Evolutionary conservation across 2,797 vertebrate genomes (phyloP).

Genomic region (Picus viridis): DNA sequence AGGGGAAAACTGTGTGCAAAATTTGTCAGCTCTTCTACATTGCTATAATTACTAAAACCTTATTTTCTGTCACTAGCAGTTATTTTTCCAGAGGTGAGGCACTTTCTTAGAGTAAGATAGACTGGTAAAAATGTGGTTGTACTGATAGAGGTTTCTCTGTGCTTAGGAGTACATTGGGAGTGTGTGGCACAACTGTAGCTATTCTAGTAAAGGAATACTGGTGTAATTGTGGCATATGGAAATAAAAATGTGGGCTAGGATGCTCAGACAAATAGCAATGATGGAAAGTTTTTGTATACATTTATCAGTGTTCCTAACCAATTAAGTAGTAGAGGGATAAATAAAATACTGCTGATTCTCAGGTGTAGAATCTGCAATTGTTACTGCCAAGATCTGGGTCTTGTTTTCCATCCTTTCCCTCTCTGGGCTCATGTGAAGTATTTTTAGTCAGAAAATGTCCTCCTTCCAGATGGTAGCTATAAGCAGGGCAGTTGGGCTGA

Average conservation of each 20-base stretch:
- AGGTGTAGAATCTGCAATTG: not conserved
- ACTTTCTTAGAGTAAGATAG: not conserved
- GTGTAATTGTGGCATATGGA: not conserved
- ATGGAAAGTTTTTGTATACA: not conserved
- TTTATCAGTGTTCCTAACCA: not conserved
- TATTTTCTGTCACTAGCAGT: not conserved
- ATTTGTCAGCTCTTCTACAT: not conserved
- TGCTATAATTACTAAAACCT: not conserved
- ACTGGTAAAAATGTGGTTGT: not conserved
- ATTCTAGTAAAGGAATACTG: not conserved
- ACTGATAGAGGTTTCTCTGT: not conserved
- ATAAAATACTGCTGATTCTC: not conserved
- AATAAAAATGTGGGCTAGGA: not conserved
- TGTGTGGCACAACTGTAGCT: not conserved
- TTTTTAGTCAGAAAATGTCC: slow-evolving; percentile 15
- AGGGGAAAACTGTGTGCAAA: not conserved
- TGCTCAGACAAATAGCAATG: not conserved
- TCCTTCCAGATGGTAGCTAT: slow-evolving; percentile 2
- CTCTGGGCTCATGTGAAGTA: not conserved
- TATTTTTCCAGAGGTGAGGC: not conserved
- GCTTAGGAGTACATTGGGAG: not conserved
- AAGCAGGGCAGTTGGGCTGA: slow-evolving; percentile 34
- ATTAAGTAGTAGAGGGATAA: not conserved
- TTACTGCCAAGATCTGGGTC: not conserved
- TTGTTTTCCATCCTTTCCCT: not conserved